Evolutionary conservation across 2,113 vertebrate genomes (phyloP).

Genomic region (Gallinago jamesoni): DNA sequence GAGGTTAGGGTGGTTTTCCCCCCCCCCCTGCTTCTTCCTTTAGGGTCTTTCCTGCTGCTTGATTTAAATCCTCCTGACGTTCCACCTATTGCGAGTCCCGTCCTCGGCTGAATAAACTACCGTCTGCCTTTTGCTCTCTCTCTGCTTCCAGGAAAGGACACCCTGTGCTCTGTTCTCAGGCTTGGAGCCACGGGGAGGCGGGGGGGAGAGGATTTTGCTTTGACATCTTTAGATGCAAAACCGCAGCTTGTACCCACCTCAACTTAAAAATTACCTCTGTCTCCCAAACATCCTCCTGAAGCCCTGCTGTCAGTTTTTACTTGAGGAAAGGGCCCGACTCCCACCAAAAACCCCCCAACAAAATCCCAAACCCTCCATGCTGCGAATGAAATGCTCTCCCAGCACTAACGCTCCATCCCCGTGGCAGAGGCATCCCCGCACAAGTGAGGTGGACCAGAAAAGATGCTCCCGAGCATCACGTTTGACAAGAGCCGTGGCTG

Average conservation of each 20-base stretch:
- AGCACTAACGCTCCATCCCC: not conserved
- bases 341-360: not conserved
- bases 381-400: not conserved
- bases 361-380: not conserved
- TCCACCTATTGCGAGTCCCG: constrained; percentile 29
- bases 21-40: not conserved
- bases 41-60: not conserved
- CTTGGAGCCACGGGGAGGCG: not conserved
- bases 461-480: not conserved
- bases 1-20: not conserved
- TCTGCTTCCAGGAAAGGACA: constrained; percentile 24
- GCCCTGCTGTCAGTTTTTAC: not conserved
- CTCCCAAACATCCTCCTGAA: constrained; percentile 22
- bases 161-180: not conserved
- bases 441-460: constrained; percentile 19
- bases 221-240: not conserved
- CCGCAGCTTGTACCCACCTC: constrained; percentile 3
- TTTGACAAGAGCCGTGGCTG: not conserved
- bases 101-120: constrained; percentile 32
- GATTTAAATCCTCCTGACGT: constrained; percentile 67
- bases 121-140: constrained; percentile 3
- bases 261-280: constrained; percentile 5
- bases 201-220: not conserved
- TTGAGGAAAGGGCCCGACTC: not conserved
- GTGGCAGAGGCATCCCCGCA: not conserved